Evolutionary conservation across 2,797 vertebrate species (phyloP), one percentile per base, ranked within the genome.

Genomic region (Manis pentadactyla): DNA sequence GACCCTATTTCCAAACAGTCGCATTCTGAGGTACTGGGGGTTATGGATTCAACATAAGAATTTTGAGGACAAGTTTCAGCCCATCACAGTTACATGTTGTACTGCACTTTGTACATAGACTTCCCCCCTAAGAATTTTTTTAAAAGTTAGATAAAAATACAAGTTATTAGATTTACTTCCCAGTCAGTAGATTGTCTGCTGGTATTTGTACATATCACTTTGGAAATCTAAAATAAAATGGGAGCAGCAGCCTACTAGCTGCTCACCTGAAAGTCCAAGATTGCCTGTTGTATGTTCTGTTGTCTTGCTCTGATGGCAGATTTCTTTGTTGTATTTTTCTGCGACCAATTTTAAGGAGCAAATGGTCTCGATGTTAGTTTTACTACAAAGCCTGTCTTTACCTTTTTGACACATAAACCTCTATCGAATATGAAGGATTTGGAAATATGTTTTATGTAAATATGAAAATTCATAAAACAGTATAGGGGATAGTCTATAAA

Each of bases 241-340:
- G n/a, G 57, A 86, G 69, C 31, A 23, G 69, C 61, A 34, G 29
- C 74, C 63, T 34, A 71, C 37, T 37, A 79, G 29, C 42, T 81
- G 10, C 34, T 75, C 23, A 73, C 49, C 49, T 88, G 25, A 90
- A 88, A 49, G 17, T 79, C 9, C 34, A 63, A 57, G 18, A 68
- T 29, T 74, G 34, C 61, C 53, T 79, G 0, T 27, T 55, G 63
- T 29, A 14, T 42, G 19, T 12, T 19, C 5, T 46, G 29, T 86
- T 64, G 19, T 90, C 21, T 37, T 21, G 31, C 18, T 39, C 42
- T 74, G 63, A 71, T 51, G n/a, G 59, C 27, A 57, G 1, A 23
- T 89, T 75, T 81, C 61, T 87, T 23, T 79, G 34, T 53, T 89
- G 21, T 34, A n/a, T 86, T 93, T 78, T 92, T 61, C 87, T 73